These are phyloP conservation scores for Octodon degus DNA, from an alignment of 2,113 vertebrate genomes.

Conservation along the genomic window DNA sequence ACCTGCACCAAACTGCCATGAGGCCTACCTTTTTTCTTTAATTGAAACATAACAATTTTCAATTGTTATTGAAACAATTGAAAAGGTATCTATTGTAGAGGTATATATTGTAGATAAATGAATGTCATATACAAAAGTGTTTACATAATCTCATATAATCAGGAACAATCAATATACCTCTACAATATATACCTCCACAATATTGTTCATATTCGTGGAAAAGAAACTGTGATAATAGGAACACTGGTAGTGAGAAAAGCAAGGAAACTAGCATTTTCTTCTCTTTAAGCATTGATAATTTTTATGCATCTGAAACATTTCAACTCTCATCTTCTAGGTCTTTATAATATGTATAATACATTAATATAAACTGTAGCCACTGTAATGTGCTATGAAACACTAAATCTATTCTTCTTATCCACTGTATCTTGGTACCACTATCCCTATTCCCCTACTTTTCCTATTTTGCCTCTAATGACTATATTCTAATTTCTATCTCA, in stretches of 20 bases:
- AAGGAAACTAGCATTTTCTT: not conserved
- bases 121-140: not conserved
- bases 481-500: not conserved
- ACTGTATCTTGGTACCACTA: not conserved
- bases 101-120: not conserved
- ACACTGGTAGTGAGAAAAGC: not conserved
- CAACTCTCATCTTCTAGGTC: not conserved
- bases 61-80: too few species aligned
- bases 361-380: not conserved
- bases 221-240: not conserved
- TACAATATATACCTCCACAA: too few species aligned
- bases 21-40: not conserved
- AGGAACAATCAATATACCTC: too few species aligned
- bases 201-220: not conserved
- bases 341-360: not conserved
- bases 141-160: not conserved
- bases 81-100: too few species aligned
- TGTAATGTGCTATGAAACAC: not conserved
- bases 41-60: not conserved
- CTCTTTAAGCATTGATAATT: not conserved
- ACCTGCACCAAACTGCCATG: not conserved
- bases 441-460: not conserved
- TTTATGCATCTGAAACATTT: not conserved
- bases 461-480: not conserved
- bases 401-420: not conserved